Conservation (phyloP, 2,113 vertebrate species). For the Progne subis region DNA sequence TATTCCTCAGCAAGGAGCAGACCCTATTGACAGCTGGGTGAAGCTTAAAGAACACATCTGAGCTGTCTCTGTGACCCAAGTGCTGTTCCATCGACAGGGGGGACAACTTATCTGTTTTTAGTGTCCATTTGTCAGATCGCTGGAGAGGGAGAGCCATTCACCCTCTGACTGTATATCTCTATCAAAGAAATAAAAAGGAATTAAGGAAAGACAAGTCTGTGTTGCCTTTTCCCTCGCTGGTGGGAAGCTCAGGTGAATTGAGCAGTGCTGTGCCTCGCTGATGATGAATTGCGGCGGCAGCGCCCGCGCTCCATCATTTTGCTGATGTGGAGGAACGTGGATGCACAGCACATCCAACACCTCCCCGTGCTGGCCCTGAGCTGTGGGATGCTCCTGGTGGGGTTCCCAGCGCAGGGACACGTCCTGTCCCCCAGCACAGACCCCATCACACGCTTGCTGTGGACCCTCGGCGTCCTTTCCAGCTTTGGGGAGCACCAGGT, state of each 20-base stretch:
- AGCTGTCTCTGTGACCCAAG: slow-evolving; percentile 12
- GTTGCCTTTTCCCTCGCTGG: background rate
- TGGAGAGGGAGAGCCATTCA: background rate
- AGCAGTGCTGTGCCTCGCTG: background rate
- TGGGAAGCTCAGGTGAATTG: background rate
- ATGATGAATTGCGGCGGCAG: background rate
- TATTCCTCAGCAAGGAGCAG: background rate
- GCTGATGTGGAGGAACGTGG: background rate
- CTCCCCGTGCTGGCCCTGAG: background rate
- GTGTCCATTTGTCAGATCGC: slow-evolving; percentile 38
- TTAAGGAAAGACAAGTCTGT: background rate
- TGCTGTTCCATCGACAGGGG: background rate
- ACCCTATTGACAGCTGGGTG: slow-evolving; percentile 15
- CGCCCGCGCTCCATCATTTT: rapidly evolving
- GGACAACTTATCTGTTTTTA: slow-evolving; percentile 38
- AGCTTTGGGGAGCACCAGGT: rapidly evolving
- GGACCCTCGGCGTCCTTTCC: background rate
- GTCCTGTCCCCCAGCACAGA: background rate
- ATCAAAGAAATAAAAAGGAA: background rate
- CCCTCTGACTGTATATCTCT: background rate
- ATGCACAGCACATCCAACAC: background rate
- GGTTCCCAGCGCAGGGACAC: background rate
- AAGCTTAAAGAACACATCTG: slow-evolving; percentile 28
- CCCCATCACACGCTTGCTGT: rapidly evolving
- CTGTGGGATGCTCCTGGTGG: background rate